Evolutionary conservation across 2,113 vertebrate species (phyloP).

Genomic region (Glaucomys volans): DNA sequence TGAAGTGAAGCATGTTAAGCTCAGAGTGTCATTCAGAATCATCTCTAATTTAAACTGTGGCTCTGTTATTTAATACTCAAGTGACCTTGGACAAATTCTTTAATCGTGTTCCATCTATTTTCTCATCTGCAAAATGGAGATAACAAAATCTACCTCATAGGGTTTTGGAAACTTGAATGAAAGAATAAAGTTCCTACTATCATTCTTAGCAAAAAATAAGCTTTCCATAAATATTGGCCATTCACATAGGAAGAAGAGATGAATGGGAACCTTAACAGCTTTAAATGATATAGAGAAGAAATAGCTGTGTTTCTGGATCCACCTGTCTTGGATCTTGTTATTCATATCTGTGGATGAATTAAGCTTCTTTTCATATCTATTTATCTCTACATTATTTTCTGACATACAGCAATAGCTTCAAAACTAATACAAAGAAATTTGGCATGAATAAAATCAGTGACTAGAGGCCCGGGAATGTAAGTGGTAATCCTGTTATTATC

Average conservation of each 20-base stretch:
- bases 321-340: background rate
- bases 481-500: background rate
- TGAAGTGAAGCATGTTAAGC: background rate
- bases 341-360: background rate
- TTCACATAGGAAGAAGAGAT: background rate
- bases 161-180: no score
- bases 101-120: background rate
- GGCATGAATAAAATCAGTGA: background rate
- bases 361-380: background rate
- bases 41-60: background rate
- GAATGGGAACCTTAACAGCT: background rate
- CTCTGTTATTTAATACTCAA: background rate
- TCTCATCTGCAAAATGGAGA: background rate
- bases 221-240: background rate
- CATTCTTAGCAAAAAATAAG: background rate
- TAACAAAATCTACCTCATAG: background rate
- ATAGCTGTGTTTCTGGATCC: background rate
- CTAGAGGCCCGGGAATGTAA: background rate
- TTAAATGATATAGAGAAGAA: constrained; percentile 8
- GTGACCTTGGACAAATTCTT: background rate
- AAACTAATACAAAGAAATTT: background rate
- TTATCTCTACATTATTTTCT: background rate
- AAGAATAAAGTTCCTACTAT: background rate
- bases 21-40: background rate
- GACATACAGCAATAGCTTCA: background rate